Conservation (phyloP, 2,888 invertebrate species). For the Caenorhabditis sp. region DNA sequence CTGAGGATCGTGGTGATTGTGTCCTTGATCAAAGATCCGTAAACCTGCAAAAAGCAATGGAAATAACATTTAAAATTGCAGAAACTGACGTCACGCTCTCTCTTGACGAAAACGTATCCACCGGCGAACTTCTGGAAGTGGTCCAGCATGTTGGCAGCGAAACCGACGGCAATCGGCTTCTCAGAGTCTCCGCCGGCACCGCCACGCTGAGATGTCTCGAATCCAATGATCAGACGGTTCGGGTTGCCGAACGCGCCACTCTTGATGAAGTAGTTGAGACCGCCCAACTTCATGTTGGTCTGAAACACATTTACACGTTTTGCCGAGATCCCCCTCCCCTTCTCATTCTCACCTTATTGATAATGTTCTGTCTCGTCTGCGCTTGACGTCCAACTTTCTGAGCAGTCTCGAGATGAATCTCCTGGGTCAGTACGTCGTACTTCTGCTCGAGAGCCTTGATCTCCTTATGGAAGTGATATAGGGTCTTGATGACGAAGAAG, state of each 20-base stretch:
- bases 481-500: constrained; percentile 10
- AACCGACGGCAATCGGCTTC: constrained; percentile 8
- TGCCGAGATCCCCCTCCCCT: too few species aligned
- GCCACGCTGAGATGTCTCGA: constrained; percentile 6
- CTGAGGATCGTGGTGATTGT: constrained; percentile 15
- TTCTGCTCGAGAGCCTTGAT: constrained; percentile 46
- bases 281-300: constrained; percentile 48
- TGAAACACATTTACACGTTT: too few species aligned
- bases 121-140: constrained; percentile 11
- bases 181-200: not conserved
- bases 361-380: constrained; percentile 26
- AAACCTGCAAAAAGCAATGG: constrained; percentile 1
- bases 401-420: constrained; percentile 5
- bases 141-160: constrained; percentile 14
- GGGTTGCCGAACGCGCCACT: not conserved
- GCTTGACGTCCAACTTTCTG: not conserved
- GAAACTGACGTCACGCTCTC: not conserved
- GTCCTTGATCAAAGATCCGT: constrained; percentile 5
- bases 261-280: constrained; percentile 23
- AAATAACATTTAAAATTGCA: constrained; percentile 20
- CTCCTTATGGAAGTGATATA: not conserved
- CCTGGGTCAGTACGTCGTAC: constrained; percentile 38
- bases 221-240: constrained; percentile 14
- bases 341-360: constrained; percentile 36
- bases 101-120: not conserved